These are phyloP conservation scores for Misgurnus mizolepis DNA, from an alignment of 2,113 vertebrate species.

Conservation along the genomic window DNA sequence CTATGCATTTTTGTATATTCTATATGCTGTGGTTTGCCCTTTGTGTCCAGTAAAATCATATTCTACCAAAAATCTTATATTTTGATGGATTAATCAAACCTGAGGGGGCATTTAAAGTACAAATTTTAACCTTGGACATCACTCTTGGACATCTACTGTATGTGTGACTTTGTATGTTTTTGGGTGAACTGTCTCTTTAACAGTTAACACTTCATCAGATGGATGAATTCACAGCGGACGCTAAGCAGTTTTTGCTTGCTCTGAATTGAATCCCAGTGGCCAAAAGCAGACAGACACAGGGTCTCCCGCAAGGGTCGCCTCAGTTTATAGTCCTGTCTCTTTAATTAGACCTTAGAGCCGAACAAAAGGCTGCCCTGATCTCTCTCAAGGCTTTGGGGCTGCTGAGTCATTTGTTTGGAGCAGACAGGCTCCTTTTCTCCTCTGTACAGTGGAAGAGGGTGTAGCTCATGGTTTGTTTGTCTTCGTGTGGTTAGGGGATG, in stretches of 20 bases:
- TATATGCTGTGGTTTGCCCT: no score
- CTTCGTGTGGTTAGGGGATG: conserved; percentile 42
- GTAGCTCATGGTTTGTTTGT: conserved; percentile 46
- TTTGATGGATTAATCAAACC: no score
- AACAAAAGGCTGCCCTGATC: conserved; percentile 35
- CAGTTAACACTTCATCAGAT: conserved; percentile 9
- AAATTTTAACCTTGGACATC: no score
- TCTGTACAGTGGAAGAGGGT: conserved; percentile 18
- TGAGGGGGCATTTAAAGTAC: no score
- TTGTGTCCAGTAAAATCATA: no score
- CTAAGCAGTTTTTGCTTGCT: neutral
- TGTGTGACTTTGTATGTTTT: neutral
- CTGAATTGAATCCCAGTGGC: conserved; percentile 11
- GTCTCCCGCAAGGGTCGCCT: conserved; percentile 16
- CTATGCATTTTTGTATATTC: no score
- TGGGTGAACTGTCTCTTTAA: neutral
- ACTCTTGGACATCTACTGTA: no score
- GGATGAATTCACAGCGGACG: conserved; percentile 19
- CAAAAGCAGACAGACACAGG: conserved; percentile 11
- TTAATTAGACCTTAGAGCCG: conserved; percentile 44
- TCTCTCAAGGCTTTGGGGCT: conserved; percentile 14
- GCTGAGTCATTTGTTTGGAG: conserved; percentile 5
- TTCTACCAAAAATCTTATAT: no score
- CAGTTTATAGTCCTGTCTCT: conserved; percentile 2
- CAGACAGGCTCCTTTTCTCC: conserved; percentile 10